Evolutionary conservation across 1,140 invertebrate species (phyloP), one percentile per base, ranked within the genome.

Genomic region (Pseudomyrmex concolor): DNA sequence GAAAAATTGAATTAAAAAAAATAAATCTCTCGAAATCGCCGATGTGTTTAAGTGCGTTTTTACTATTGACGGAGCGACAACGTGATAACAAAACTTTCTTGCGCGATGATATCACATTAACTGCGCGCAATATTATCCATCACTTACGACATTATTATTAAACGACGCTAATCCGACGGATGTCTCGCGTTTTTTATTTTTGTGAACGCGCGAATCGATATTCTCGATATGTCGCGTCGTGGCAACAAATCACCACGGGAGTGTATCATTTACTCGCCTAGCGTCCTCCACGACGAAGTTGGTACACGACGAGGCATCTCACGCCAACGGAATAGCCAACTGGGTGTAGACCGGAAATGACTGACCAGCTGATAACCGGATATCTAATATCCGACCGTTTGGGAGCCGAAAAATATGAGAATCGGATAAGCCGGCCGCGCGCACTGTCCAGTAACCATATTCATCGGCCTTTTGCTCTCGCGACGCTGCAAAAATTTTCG

Each of bases 381-480:
- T 91, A 91, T 91, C 89, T 91, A 92, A 92, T 92, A 92, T 91
- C 90, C 89, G 85, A 90, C 59, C 71, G 90, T 90, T 89, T 86
- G 89, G 78, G 87, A 85, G 78, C 55, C 81, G 85, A 90, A 90
- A 91, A 91, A 91, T 92, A 92, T 88, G 91, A 89, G 73, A 51
- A 90, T 91, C 90, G 71, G 91, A 92, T 91, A 92, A 91, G 78
- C 85, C 64, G 25, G 25, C 73, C 62, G 13, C 63, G 68, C 66
- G 68, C 66, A 57, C 48, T 81, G 77, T 85, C 72, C 80, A 17
- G 15, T 70, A 76, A 83, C 84, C 87, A 76, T 88, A 83, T 84
- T 89, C 84, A 71, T 71, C 34, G 50, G 54, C 17, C 78, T 68
- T 66, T 68, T 34, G 57, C 45, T 66, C 48, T 54, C 8, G 17